Conservation (phyloP, 2,797 vertebrate species). For the Simalia tracyae region DNA sequence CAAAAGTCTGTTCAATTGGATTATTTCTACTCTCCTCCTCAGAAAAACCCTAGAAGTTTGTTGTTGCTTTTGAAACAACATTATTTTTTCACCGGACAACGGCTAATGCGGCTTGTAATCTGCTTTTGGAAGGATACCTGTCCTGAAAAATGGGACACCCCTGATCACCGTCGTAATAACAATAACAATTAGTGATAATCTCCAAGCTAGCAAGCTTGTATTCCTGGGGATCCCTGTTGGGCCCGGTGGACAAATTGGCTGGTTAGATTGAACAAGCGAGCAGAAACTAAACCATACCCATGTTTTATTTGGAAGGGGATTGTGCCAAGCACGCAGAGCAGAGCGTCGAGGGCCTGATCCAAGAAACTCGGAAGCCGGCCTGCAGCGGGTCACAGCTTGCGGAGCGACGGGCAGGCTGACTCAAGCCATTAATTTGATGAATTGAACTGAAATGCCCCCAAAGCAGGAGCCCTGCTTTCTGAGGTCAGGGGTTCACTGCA, state of each 20-base stretch:
- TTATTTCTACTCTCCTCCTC: background rate
- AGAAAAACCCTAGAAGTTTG: background rate
- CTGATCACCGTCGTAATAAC: background rate
- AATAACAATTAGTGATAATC: background rate
- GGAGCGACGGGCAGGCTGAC: constrained; percentile 45
- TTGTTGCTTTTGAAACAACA: background rate
- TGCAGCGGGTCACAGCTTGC: constrained; percentile 12
- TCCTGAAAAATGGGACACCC: background rate
- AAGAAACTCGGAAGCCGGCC: background rate
- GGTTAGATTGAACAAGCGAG: background rate
- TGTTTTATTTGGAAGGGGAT: rapidly evolving
- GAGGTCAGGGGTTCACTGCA: constrained; percentile 72
- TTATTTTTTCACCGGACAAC: background rate
- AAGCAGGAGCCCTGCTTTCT: constrained; percentile 54
- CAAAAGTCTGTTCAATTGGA: background rate
- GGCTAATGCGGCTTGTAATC: background rate
- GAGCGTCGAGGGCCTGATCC: background rate
- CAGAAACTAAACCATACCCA: background rate
- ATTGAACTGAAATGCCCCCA: constrained; percentile 65
- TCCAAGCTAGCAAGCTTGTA: background rate
- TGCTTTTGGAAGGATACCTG: background rate
- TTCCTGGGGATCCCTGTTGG: background rate
- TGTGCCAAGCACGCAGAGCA: background rate
- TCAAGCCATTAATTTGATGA: constrained; percentile 67
- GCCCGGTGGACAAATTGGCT: background rate